These are phyloP conservation scores for Tiaroga cobitis DNA, from an alignment of 2,797 vertebrate species.

Conservation along the genomic window DNA sequence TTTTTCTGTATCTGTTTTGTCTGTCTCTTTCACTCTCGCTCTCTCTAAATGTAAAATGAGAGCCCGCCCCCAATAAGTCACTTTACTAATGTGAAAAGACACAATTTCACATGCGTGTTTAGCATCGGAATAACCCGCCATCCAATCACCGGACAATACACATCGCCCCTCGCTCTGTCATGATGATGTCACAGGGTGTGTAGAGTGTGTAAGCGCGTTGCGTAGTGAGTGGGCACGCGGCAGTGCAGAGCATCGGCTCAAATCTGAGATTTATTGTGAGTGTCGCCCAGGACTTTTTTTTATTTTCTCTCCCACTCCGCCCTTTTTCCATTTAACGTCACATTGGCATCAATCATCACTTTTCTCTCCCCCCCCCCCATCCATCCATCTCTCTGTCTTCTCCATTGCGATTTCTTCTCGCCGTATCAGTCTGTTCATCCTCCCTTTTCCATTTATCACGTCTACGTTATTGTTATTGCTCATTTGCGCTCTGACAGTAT, in stretches of 20 bases:
- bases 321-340: conserved; percentile 63
- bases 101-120: conserved; percentile 47
- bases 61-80: conserved; percentile 40
- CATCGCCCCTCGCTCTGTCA: conserved; percentile 42
- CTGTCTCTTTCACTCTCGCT: conserved; percentile 9
- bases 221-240: conserved; percentile 52
- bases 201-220: conserved; percentile 41
- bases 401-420: conserved; percentile 45
- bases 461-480: conserved; percentile 51
- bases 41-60: conserved; percentile 42
- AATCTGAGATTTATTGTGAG: conserved; percentile 61
- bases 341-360: conserved; percentile 71
- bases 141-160: conserved; percentile 50
- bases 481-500: conserved; percentile 40
- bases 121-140: conserved; percentile 34
- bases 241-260: conserved; percentile 49
- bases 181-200: conserved; percentile 56
- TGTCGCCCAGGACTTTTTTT: conserved; percentile 41
- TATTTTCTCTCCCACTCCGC: background rate
- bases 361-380: conserved; percentile 58
- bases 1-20: conserved; percentile 37
- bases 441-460: conserved; percentile 50
- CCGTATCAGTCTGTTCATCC: conserved; percentile 48
- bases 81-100: conserved; percentile 57
- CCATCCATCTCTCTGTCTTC: conserved; percentile 62